Percentiles rank a stretch among this genome's conserved stretches.
Conservation (phyloP, 2,113 vertebrate species). For the Harpagus bidentatus region DNA sequence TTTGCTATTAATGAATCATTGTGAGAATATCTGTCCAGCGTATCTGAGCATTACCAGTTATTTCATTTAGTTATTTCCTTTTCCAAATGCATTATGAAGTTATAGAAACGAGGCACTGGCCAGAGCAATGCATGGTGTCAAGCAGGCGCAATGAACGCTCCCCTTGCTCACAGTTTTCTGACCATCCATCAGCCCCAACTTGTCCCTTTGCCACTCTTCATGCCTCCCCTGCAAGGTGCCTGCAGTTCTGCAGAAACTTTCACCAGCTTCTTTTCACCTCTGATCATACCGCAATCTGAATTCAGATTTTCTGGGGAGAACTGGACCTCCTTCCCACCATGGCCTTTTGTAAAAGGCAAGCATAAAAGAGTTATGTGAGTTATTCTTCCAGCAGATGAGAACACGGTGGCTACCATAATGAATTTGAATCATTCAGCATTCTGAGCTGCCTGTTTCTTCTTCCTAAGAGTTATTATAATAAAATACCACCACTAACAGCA, state of each 20-base stretch:
- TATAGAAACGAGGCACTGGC: neutral
- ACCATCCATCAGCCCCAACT: neutral
- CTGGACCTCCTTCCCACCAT: neutral
- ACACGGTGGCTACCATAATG: neutral
- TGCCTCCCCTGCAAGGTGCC: neutral
- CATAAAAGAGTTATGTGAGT: neutral
- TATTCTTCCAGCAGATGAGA: neutral
- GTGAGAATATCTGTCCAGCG: neutral
- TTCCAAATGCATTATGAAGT: neutral
- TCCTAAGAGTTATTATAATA: constrained; percentile 46
- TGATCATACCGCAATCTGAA: neutral
- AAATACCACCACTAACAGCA: constrained; percentile 55
- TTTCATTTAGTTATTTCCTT: neutral
- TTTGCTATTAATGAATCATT: neutral
- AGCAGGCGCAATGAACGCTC: rapidly evolving
- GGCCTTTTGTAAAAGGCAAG: neutral
- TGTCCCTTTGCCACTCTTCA: neutral
- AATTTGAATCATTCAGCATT: neutral
- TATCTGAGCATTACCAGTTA: neutral
- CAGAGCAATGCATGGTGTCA: rapidly evolving
- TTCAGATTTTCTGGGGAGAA: neutral
- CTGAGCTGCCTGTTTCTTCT: neutral
- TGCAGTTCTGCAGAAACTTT: neutral
- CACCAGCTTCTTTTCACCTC: neutral
- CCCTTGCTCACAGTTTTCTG: neutral